Evolutionary conservation across 2,113 vertebrate species (phyloP), one percentile per base, ranked within the genome.

Genomic region (Rhea pennata): DNA sequence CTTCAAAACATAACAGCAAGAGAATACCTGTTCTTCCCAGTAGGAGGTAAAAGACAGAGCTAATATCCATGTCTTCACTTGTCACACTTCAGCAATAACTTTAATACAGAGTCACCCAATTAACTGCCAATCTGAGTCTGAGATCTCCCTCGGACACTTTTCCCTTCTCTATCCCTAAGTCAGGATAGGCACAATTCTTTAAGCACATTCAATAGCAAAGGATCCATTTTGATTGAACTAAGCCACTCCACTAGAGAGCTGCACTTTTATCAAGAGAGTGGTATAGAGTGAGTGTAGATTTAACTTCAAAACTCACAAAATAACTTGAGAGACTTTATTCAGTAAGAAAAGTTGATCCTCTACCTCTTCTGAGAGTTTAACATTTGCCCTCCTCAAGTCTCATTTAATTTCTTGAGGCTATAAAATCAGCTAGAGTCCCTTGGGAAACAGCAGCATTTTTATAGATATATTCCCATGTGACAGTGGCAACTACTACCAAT

Each of bases 381-480:
- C 13, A 5, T 44, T 77, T 81, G 40, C 8, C 5, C 51, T 39
- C 39, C 88, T 87, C 65, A 84, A 92, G 71, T 44, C 77, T 84
- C 7, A 72, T 88, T 93, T 86, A 1, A 80, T 84, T 93, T 82
- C 67, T 92, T 31, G 36, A 91, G 77, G 62, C 58, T 92, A 72
- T 88, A 93, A 95, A 89, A 95, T 90, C 72, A 90, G 66, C 80
- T 36, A 31, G 71, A 69, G 87, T 84, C 92, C 62, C 87, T 15
- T 15, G 62, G 58, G 95, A 82, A 91, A 89, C 17, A 76, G 79
- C 62, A 78, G 51, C 27, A 11, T 89, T 95, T 97, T 89, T 96
- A 91, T 70, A 80, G 93, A 62, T 92, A 93, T 91, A 96, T 89
- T 94, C 90, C 87, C 91, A 93, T 13, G 24, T 89, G 84, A 79